A percentile compares a stretch with the other conserved stretches of the same genome.
Evolutionary conservation across 37 sponge, comb jelly and placozoan genomes (phyloP).

Genomic region (Cladorhizidae sp.): DNA sequence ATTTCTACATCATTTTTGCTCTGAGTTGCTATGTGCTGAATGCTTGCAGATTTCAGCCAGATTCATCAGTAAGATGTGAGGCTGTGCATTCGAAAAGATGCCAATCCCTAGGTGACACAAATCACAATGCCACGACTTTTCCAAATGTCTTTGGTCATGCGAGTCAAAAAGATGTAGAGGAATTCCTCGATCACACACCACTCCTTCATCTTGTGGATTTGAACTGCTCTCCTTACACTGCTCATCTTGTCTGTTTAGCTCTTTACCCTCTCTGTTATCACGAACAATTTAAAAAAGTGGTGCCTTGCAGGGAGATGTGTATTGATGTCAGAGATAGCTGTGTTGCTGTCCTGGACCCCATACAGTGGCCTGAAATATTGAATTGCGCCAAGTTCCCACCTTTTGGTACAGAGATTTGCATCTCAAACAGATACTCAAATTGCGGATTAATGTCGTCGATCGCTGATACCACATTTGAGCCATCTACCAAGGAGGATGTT

Average conservation of each 20-base stretch:
- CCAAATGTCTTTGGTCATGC: conserved; percentile 32
- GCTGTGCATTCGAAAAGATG: neutral
- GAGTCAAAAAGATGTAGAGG: neutral
- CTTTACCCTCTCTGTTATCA: conserved; percentile 24
- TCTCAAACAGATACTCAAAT: neutral
- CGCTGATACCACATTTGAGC: neutral
- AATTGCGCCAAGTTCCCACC: conserved; percentile 25
- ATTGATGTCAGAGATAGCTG: conserved; percentile 37
- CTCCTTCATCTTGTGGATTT: neutral
- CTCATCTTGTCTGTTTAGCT: conserved; percentile 33
- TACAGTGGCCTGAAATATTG: conserved; percentile 14
- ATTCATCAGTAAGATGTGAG: neutral
- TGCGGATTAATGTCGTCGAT: neutral
- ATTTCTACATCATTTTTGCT: too few species aligned
- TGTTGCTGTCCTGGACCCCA: neutral
- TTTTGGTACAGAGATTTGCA: conserved; percentile 5
- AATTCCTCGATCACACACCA: neutral
- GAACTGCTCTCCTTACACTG: conserved; percentile 22
- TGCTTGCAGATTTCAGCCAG: neutral
- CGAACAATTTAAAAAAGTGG: conserved; percentile 2
- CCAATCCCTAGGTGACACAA: neutral
- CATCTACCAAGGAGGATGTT: neutral
- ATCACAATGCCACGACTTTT: conserved; percentile 1
- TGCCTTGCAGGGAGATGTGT: conserved; percentile 64
- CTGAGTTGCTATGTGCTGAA: too few species aligned